Evolutionary conservation across 2,797 vertebrate species (phyloP).

Genomic region (Loris lydekkerianus): DNA sequence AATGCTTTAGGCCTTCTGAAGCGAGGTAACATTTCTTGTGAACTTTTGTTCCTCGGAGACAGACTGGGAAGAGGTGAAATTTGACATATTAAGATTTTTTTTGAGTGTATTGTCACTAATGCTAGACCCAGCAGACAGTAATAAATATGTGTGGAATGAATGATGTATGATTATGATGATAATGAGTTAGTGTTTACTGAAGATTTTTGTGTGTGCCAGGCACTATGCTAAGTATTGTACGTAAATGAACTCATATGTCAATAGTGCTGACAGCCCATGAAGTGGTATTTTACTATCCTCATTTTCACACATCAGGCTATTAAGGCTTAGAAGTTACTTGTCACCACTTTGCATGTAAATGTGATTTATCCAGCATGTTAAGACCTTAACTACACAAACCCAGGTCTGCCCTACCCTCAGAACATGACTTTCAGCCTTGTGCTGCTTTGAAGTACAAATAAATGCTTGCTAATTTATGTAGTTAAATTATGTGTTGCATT

Average conservation of each 20-base stretch:
- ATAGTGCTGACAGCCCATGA: neutral
- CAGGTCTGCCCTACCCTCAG: neutral
- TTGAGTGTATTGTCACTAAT: neutral
- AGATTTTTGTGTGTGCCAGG: neutral
- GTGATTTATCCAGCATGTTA: neutral
- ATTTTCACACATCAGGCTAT: neutral
- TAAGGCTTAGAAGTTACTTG: neutral
- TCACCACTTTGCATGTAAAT: neutral
- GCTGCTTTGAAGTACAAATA: neutral
- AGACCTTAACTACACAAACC: neutral
- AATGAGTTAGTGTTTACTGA: neutral
- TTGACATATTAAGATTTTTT: neutral
- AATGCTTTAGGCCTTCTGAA: constrained; percentile 93
- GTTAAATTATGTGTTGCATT: neutral
- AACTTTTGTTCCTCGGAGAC: constrained; percentile 96
- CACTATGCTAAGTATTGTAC: neutral
- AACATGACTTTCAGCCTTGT: neutral
- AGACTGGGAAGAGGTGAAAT: constrained; percentile 92
- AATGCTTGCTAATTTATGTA: neutral
- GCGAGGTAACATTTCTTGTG: constrained; percentile 96
- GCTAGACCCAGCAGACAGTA: neutral
- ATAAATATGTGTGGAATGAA: neutral
- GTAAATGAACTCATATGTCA: neutral
- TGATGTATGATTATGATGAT: neutral
- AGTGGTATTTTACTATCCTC: neutral